Percentiles rank a stretch among this genome's conserved stretches.
Evolutionary conservation across 2,113 vertebrate species (phyloP).

Genomic region (Romanogobio albipinnatus): DNA sequence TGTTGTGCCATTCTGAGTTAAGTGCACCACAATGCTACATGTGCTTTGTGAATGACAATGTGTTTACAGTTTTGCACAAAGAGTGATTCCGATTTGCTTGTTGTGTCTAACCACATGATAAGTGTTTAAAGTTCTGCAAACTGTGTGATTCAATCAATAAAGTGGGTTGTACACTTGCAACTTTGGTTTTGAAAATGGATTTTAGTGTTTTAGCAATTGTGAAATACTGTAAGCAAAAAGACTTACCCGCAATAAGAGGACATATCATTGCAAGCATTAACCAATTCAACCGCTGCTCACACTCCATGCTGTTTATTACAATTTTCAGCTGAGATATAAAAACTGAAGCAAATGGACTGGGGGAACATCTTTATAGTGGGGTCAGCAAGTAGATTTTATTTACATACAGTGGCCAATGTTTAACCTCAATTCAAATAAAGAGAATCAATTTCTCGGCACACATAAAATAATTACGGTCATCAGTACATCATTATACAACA

Average conservation of each 20-base stretch:
- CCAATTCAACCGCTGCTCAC: not conserved
- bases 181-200: too few relatives aligned
- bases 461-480: not conserved
- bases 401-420: conserved; percentile 62
- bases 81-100: too few relatives aligned
- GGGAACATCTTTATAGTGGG: conserved; percentile 26
- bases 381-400: not conserved
- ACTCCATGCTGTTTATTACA: conserved; percentile 30
- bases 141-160: too few relatives aligned
- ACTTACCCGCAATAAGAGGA: conserved; percentile 38
- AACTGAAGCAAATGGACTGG: not conserved
- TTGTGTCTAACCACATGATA: too few relatives aligned
- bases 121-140: too few relatives aligned
- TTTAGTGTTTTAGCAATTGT: too few relatives aligned
- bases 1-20: too few relatives aligned
- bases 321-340: not conserved
- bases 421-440: conserved; percentile 68
- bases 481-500: not conserved
- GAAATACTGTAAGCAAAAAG: not conserved
- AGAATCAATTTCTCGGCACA: conserved; percentile 19
- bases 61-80: too few relatives aligned
- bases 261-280: conserved; percentile 24
- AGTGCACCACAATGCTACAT: too few relatives aligned
- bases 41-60: too few relatives aligned
- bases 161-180: too few relatives aligned